Evolutionary conservation across 2,113 vertebrate genomes (phyloP), one percentile per base, ranked within the genome.

Genomic region (Lepisosteus oculatus): DNA sequence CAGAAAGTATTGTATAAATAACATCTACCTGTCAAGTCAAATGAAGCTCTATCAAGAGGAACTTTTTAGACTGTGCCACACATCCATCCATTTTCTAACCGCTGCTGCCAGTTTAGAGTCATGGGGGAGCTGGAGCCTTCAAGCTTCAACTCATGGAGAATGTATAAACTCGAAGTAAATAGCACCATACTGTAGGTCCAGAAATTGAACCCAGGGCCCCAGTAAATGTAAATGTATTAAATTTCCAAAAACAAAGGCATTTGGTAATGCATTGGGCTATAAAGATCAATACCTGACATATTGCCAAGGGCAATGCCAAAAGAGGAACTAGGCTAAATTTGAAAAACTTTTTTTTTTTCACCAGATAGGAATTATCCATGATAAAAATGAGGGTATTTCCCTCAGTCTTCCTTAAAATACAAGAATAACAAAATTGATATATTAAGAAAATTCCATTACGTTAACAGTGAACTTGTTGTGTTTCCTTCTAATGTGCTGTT

Each of bases 301-400:
- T 57, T 62, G 75, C 76, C 69, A 75, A 64, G 54, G 44, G 62
- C 69, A 44, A 45, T 51, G 67, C 72, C 63, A 61, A 71, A 57
- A 51, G 65, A 51, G 62, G 17, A 61, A 45, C 66, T 61, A 69
- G 67, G 51, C 55, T 74, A 67, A 74, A 65, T 77, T 65, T 82
- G 77, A 79, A 78, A 81, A 85, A 87, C 79, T 74, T 81, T 73
- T 68, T 76, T 3, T 76, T 68, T 78, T 65, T 81, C 81, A 81
- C 86, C 77, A 81, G 81, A 51, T 75, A 77, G 82, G 75, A 79
- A 68, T 85, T 83, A 73, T 75, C 82, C 71, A n/a, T 75, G 73
- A 81, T 78, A 73, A 80, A 29, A 82, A 79, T 78, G 43, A 65
- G 45, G 4, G 43, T 65, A 65, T 12, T 8, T 9, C 4, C 8